These are phyloP conservation scores for Tenthredo scrophulariae DNA, from an alignment of 2,888 invertebrate species.

Conservation along the genomic window DNA sequence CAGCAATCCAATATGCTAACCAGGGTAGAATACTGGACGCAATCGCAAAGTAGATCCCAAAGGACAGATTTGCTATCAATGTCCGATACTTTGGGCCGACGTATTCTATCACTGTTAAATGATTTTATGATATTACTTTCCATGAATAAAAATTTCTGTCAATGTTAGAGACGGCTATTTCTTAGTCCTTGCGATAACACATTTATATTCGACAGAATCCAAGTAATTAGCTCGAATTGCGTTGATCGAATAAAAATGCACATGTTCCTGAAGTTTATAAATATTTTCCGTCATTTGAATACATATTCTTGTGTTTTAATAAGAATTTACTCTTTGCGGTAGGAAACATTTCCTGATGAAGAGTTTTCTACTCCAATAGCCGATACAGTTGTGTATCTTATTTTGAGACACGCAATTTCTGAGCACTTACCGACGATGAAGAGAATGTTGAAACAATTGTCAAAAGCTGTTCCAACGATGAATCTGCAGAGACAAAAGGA, in stretches of 20 bases:
- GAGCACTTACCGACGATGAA: conserved; percentile 89
- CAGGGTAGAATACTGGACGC: conserved; percentile 90
- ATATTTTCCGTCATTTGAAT: too few relatives aligned
- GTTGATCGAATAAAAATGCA: too few relatives aligned
- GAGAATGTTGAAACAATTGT: conserved; percentile 95
- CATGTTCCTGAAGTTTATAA: too few relatives aligned
- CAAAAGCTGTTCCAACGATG: conserved; percentile 92
- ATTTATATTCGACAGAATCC: neutral
- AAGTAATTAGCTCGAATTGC: neutral
- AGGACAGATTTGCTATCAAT: conserved; percentile 94
- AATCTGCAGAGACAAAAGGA: conserved; percentile 89
- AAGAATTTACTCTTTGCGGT: too few relatives aligned
- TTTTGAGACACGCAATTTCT: neutral
- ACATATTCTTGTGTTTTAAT: too few relatives aligned
- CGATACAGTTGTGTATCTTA: neutral
- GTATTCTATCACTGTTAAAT: conserved; percentile 88
- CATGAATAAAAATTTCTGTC: too few relatives aligned
- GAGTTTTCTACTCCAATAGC: neutral
- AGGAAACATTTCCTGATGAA: too few relatives aligned
- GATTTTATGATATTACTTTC: neutral
- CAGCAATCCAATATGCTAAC: conserved; percentile 89
- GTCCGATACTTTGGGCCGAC: conserved; percentile 94
- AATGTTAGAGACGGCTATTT: neutral
- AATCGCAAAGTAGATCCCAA: conserved; percentile 91
- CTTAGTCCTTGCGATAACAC: neutral